Base-by-base conservation (phyloP, 2,888 invertebrate genomes). In the Callinectes sapidus region DNA sequence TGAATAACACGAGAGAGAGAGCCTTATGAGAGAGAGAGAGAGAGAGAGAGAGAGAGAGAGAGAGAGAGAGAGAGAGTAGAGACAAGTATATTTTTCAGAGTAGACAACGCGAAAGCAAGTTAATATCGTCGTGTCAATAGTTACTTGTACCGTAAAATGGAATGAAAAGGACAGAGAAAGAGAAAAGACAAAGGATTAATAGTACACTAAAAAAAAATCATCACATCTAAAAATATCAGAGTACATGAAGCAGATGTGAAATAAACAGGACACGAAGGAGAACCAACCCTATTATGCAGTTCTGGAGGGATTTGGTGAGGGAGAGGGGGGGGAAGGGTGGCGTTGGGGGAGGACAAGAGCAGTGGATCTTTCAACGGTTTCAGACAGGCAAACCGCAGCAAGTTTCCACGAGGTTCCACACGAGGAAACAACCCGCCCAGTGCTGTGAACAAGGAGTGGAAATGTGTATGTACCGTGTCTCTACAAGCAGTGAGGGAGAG, bases 371-470 rank as follows among this genome's bases (percentile, higher is more conserved):
- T 28, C 71, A 71, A 48, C 13, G 23, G 71, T 71, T 81, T 14
- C 35, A 28, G 35, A 81, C 32, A 35, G 35, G 35, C 35, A 35
- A 81, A 35, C 81, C 81, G 14, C 81, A 35, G 35, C 35, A 16
- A n/a, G 81, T 35, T 81, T 81, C 81, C 81, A 35, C 81, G 81
- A 32, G 32, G 35, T 35, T 81, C 35, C 81, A 81, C 81, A 35
- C 81, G 35, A 35, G n/a, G 16, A 32, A 13, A 81, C 81, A 81
- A n/a, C 81, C 81, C 32, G 10, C 81, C 81, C 10, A 81, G 35
- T 35, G 81, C 18, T 81, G 35, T 35, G 81, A 81, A 81, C 81
- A 81, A 81, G 81, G 81, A 81, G 81, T 81, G 35, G 81, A 81
- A 81, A 81, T 81, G 81, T 81, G 35, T 81, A 0, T 81, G 35